Evolutionary conservation across 2,113 vertebrate genomes (phyloP).

Genomic region (Chionomys nivalis): DNA sequence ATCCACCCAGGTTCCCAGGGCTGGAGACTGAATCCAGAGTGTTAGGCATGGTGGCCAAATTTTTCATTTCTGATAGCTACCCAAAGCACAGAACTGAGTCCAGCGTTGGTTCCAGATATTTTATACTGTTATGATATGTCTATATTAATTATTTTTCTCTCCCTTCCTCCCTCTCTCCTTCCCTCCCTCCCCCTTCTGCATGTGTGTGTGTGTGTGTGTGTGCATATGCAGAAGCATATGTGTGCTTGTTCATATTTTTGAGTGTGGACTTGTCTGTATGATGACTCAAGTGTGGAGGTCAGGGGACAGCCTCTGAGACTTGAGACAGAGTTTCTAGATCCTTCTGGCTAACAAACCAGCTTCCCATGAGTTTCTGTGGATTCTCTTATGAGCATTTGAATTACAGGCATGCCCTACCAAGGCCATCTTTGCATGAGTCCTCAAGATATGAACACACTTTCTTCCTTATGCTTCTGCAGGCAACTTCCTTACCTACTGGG

Average conservation of each 20-base stretch:
- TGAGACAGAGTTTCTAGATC: neutral
- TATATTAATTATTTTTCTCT: neutral
- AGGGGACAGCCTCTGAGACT: neutral
- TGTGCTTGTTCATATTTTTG: neutral
- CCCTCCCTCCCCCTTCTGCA: rapidly evolving
- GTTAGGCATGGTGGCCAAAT: neutral
- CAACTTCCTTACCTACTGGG: neutral
- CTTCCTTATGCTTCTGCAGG: neutral
- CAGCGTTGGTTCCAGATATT: neutral
- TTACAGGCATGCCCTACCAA: neutral
- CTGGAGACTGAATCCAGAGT: too few species aligned
- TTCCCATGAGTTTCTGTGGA: neutral
- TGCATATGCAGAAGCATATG: neutral
- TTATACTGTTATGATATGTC: neutral
- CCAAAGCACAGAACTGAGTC: neutral
- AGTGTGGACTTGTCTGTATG: neutral
- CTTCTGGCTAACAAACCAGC: neutral
- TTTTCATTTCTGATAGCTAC: neutral
- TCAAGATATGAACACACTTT: neutral
- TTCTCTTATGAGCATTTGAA: neutral
- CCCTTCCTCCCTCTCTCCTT: too few species aligned
- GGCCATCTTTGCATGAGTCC: neutral
- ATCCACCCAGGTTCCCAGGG: neutral
- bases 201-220: neutral
- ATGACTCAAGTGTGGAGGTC: neutral